These are phyloP conservation scores for Leptoclinus maculatus DNA, from an alignment of 2,797 vertebrate genomes.

Conservation along the genomic window DNA sequence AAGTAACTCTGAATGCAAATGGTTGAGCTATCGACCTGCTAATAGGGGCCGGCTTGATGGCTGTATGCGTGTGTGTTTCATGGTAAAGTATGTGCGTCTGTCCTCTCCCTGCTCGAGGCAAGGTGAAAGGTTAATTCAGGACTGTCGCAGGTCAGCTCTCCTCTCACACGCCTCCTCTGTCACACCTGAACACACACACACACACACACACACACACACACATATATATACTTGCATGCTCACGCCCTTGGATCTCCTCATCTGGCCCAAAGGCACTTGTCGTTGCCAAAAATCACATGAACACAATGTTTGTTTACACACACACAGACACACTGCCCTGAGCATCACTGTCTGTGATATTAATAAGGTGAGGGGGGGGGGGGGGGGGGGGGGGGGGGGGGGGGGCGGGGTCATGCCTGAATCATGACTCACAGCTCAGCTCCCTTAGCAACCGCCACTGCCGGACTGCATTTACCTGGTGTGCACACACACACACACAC, in stretches of 20 bases:
- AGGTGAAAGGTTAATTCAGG: slow-evolving; percentile 69
- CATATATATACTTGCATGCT: slow-evolving; percentile 8
- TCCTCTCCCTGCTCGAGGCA: slow-evolving; percentile 43
- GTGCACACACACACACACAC: slow-evolving; percentile 12
- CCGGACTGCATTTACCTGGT: slow-evolving; percentile 47
- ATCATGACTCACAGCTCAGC: slow-evolving; percentile 55
- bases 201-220: slow-evolving; percentile 30
- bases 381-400: neutral
- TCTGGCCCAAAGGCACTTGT: slow-evolving; percentile 29
- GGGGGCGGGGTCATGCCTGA: slow-evolving; percentile 13
- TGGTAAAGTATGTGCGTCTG: neutral
- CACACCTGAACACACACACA: slow-evolving; percentile 30
- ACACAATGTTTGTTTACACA: slow-evolving; percentile 12
- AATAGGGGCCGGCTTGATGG: slow-evolving; percentile 13
- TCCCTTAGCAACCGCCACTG: slow-evolving; percentile 46
- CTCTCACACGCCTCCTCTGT: slow-evolving; percentile 24
- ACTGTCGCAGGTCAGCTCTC: slow-evolving; percentile 29
- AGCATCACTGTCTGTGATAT: slow-evolving; percentile 40
- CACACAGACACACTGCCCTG: slow-evolving; percentile 19
- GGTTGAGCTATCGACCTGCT: slow-evolving; percentile 52
- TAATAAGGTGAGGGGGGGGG: slow-evolving; percentile 34
- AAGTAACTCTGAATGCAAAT: slow-evolving; percentile 56
- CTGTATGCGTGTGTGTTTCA: slow-evolving; percentile 15
- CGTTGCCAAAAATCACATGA: slow-evolving; percentile 33
- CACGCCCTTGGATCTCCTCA: slow-evolving; percentile 26